A percentile compares a stretch with the other conserved stretches of the same genome.
phyloP scores from a whole-genome alignment of 1,140 invertebrate species.

The Dreissena rostriformis region DNA sequence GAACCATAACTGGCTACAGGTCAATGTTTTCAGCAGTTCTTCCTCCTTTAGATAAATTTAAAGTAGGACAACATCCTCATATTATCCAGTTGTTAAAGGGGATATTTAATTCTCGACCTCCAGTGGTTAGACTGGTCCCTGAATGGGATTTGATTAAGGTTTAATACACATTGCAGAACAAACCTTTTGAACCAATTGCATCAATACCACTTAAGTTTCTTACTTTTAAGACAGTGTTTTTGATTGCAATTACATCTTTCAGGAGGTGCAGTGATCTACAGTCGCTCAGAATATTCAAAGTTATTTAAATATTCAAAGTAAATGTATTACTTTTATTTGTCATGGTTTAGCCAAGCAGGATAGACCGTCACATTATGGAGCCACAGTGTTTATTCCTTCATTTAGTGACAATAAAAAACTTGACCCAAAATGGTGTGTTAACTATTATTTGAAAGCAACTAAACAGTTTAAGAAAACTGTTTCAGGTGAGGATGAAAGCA shows the following conservation, averaged over 20 bases:
- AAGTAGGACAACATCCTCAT: conserved; percentile 39
- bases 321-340: conserved; percentile 18
- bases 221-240: conserved; percentile 38
- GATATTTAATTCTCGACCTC: conserved; percentile 45
- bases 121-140: conserved; percentile 30
- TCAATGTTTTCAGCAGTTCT: conserved; percentile 55
- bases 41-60: conserved; percentile 28
- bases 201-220: conserved; percentile 27
- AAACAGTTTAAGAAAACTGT: neutral
- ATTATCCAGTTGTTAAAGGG: conserved; percentile 45
- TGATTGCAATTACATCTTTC: too few species aligned
- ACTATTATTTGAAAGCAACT: conserved; percentile 21
- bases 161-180: conserved; percentile 18
- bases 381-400: conserved; percentile 18
- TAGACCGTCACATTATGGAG: conserved; percentile 4
- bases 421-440: conserved; percentile 21
- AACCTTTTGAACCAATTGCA: conserved; percentile 54
- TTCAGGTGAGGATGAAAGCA: neutral
- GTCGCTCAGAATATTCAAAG: too few species aligned
- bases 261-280: too few species aligned
- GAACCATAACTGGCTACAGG: conserved; percentile 48
- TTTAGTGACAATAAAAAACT: neutral
- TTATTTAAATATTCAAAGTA: neutral
- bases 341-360: conserved; percentile 34
- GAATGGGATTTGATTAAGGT: conserved; percentile 54